Evolutionary conservation across 1,140 invertebrate species (phyloP).

Genomic region (Polypedilum vanderplanki): DNA sequence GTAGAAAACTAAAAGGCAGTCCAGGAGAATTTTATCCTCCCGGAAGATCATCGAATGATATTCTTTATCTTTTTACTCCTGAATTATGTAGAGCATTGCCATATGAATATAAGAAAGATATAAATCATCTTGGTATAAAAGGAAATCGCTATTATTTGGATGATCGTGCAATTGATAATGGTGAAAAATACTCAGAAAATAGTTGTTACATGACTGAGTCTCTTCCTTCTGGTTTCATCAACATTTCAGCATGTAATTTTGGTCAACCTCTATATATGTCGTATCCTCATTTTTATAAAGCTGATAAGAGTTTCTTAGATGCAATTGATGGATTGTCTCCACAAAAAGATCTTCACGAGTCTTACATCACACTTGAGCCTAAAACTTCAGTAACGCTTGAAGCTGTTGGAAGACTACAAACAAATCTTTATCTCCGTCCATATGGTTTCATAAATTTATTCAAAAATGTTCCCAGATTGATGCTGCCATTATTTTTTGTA

Average conservation of each 20-base stretch:
- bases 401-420: constrained; percentile 65
- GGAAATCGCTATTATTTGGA: not conserved
- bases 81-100: constrained; percentile 60
- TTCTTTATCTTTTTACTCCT: constrained; percentile 57
- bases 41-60: constrained; percentile 48
- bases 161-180: constrained; percentile 33
- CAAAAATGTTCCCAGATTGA: not conserved
- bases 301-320: constrained; percentile 58
- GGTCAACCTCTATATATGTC: constrained; percentile 75
- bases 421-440: constrained; percentile 65
- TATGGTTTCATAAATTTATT: constrained; percentile 35
- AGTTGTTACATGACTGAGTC: constrained; percentile 64
- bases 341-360: constrained; percentile 57
- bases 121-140: constrained; percentile 34
- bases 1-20: constrained; percentile 55
- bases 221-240: constrained; percentile 58
- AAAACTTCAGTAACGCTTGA: constrained; percentile 59
- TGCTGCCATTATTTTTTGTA: not conserved
- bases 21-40: constrained; percentile 70
- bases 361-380: constrained; percentile 67
- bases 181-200: constrained; percentile 53
- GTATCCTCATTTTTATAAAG: constrained; percentile 78
- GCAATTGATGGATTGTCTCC: constrained; percentile 65
- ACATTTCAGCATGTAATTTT: constrained; percentile 62
- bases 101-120: constrained; percentile 50